These are phyloP conservation scores for Desoria tigrina DNA, from an alignment of 2,888 invertebrate genomes.

Conservation along the genomic window DNA sequence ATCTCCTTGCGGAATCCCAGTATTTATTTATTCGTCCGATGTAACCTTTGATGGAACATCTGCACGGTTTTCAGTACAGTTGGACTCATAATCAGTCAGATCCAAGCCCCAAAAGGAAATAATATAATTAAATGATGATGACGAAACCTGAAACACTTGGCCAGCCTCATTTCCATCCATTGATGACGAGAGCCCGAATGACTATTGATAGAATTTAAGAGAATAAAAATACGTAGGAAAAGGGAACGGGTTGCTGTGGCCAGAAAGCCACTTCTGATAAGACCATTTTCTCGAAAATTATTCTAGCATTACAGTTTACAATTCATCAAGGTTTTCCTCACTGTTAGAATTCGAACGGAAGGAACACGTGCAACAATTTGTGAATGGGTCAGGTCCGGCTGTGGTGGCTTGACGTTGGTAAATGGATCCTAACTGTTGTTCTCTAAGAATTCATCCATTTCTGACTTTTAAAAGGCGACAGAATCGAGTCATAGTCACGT, in stretches of 20 bases:
- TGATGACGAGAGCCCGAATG: conserved; percentile 3
- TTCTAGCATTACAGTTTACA: conserved; percentile 4
- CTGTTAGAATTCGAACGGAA: conserved; percentile 6
- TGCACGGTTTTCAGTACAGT: conserved; percentile 11
- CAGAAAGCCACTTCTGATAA: neutral
- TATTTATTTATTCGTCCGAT: neutral
- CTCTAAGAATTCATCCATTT: conserved; percentile 6
- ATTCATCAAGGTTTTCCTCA: conserved; percentile 18
- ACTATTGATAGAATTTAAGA: neutral
- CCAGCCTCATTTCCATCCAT: neutral
- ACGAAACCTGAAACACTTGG: conserved; percentile 9
- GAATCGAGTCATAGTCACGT: conserved; percentile 17
- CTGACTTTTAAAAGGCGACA: conserved; percentile 18
- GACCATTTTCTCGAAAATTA: neutral
- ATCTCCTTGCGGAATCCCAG: too few species aligned
- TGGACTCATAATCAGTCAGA: conserved; percentile 5
- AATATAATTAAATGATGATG: too few species aligned
- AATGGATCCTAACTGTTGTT: conserved; percentile 21
- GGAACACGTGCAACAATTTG: conserved; percentile 19
- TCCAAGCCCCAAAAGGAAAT: too few species aligned
- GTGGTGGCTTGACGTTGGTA: conserved; percentile 20
- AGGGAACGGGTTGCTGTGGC: neutral
- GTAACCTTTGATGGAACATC: conserved; percentile 11
- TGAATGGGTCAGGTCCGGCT: conserved; percentile 25
- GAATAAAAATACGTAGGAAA: neutral